Percentiles rank a stretch among this genome's conserved stretches.
phyloP scores from a whole-genome alignment of 35 echinoderm and acorn worm species.

The Stichopus chloronotus region DNA sequence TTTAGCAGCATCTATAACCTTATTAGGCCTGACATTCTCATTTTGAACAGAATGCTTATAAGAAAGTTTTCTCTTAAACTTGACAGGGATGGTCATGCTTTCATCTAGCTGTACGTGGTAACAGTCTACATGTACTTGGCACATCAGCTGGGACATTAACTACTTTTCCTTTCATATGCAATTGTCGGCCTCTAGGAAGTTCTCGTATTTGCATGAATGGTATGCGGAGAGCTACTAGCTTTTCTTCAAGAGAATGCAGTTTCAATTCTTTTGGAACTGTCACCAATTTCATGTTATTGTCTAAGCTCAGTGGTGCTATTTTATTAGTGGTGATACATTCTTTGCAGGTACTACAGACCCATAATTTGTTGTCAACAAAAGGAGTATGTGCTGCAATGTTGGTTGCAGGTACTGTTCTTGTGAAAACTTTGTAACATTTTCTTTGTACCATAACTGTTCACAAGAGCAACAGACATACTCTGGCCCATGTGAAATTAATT shows the following conservation, averaged over 20 bases:
- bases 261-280: slow-evolving; percentile 36
- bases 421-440: background rate
- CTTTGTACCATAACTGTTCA: slow-evolving; percentile 61
- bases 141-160: slow-evolving; percentile 60
- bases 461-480: slow-evolving; percentile 53
- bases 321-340: background rate
- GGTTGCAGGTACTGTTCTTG: background rate
- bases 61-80: slow-evolving; percentile 51
- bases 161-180: slow-evolving; percentile 54
- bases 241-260: slow-evolving; percentile 47
- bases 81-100: slow-evolving; percentile 44
- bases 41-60: slow-evolving; percentile 30
- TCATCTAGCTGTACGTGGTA: slow-evolving; percentile 56
- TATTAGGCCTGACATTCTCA: slow-evolving; percentile 62
- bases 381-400: no score
- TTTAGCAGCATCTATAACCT: slow-evolving; percentile 53
- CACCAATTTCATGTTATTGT: slow-evolving; percentile 42
- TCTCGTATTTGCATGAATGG: slow-evolving; percentile 73
- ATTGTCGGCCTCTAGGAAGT: slow-evolving; percentile 64
- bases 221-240: slow-evolving; percentile 34
- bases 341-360: slow-evolving; percentile 39
- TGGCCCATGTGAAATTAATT: slow-evolving; percentile 44
- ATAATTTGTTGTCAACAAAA: background rate
- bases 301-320: background rate
- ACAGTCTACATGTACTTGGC: background rate